These are phyloP conservation scores for Camptogramma bilineatum DNA, from an alignment of 2,888 invertebrate genomes.

Conservation along the genomic window DNA sequence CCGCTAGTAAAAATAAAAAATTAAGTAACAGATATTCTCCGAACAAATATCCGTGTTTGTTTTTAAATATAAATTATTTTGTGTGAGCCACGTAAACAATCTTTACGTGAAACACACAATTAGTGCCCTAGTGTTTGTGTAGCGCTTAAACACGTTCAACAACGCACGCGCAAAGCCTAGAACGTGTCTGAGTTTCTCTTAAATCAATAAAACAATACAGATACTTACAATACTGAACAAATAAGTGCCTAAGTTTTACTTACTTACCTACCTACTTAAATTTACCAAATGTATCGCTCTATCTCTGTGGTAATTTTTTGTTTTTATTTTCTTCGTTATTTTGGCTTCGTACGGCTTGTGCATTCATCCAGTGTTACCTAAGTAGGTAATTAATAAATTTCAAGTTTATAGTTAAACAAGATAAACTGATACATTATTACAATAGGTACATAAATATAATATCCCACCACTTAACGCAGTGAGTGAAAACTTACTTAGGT, in stretches of 20 bases:
- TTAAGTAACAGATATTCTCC: not conserved
- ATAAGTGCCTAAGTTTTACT: not conserved
- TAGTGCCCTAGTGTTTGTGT: conserved; percentile 21
- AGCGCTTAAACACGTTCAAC: conserved; percentile 30
- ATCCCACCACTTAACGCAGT: no score
- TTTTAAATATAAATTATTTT: not conserved
- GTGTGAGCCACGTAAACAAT: not conserved
- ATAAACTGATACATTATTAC: no score
- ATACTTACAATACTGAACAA: not conserved
- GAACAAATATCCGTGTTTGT: not conserved
- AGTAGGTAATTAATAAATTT: no score
- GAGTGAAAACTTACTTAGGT: no score
- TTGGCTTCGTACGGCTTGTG: no score
- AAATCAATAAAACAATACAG: conserved; percentile 4
- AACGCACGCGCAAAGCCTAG: conserved; percentile 22
- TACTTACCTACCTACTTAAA: no score
- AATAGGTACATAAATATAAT: no score
- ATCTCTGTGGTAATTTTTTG: no score
- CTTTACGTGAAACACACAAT: conserved; percentile 8
- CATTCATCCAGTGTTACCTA: no score
- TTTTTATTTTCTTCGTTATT: no score
- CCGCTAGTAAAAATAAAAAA: not conserved
- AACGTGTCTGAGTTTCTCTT: conserved; percentile 29
- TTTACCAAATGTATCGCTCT: not conserved
- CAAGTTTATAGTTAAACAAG: no score